Percentiles rank a stretch among this genome's conserved stretches.
phyloP scores from a whole-genome alignment of 2,888 invertebrate genomes.

The Fragum whitleyi region DNA sequence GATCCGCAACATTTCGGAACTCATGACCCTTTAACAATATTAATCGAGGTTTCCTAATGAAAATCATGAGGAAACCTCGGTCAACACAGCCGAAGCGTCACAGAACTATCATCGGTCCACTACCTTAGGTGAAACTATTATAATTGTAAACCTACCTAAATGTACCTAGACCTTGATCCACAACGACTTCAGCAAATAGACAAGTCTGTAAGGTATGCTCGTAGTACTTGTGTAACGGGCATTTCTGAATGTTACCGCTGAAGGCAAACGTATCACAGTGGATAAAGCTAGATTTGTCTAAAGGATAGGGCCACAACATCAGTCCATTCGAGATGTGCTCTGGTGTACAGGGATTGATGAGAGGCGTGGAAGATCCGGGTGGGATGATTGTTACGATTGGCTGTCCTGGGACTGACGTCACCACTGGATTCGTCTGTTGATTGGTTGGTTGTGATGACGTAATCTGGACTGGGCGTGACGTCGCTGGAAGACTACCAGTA shows the following conservation, averaged over 20 bases:
- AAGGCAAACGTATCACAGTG: constrained; percentile 67
- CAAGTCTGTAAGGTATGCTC: constrained; percentile 64
- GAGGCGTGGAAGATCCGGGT: constrained; percentile 31
- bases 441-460: neutral
- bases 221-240: constrained; percentile 62
- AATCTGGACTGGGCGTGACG: neutral
- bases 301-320: constrained; percentile 66
- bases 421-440: constrained; percentile 2
- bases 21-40: too few species aligned
- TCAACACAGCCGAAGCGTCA: too few species aligned
- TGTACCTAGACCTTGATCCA: constrained; percentile 38
- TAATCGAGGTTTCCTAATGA: too few species aligned
- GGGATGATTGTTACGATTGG: constrained; percentile 4
- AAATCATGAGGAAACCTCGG: too few species aligned
- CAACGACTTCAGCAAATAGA: constrained; percentile 58
- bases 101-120: too few species aligned
- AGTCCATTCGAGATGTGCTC: constrained; percentile 44
- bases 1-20: too few species aligned
- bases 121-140: too few species aligned
- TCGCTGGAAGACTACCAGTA: neutral
- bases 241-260: constrained; percentile 64
- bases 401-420: constrained; percentile 3
- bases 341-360: constrained; percentile 59
- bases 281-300: constrained; percentile 66
- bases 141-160: constrained; percentile 29